Base-by-base conservation (phyloP, 2,888 invertebrate species). In the Drosophila parthenogenetica region DNA sequence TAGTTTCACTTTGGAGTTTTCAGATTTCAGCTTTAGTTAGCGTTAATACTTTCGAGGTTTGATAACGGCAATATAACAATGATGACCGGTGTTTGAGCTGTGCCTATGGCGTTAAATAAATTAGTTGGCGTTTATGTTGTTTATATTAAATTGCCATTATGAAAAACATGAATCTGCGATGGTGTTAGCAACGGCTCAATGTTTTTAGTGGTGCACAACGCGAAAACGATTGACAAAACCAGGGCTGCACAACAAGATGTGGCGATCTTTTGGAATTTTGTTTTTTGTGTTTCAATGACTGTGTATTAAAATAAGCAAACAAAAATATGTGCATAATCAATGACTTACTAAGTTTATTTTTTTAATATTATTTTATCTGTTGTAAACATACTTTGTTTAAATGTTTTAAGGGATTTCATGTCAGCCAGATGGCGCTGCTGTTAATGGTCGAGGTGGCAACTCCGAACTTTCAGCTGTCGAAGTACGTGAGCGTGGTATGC, bases 181-280 rank as follows among this genome's bases (percentile, higher is more conserved):
- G 66, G 74, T 75, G 66, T 50, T 70, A 17, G 10, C 57, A 72
- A 65, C 59, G 14, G 46, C 53, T 49, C 59, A 65, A 54, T 54
- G 42, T 37, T 45, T 45, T 11, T 7, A 48, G 60, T 65, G 62
- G 16, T 76, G 66, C 57, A 50, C 61, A 65, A 48, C 51, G 67
- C 48, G 43, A 35, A 67, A 63, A 48, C 29, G 49, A 58, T 17
- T 49, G 40, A 42, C 60, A 66, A 54, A 25, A 45, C 60, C 25
- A 58, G 72, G 75, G 68, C 50, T 50, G 59, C 62, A 62, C 48
- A 67, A 61, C 29, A 43, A 57, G 37, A 19, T 39, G 55, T 62
- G 50, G 59, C 35, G 72, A 17, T 64, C 53, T 61, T 78, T 71
- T 77, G 35, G 40, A 84, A 81, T 79, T 82, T 79, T 65, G 77